These are phyloP conservation scores for Sardinella longiceps DNA, from an alignment of 2,797 vertebrate genomes.

Conservation along the genomic window DNA sequence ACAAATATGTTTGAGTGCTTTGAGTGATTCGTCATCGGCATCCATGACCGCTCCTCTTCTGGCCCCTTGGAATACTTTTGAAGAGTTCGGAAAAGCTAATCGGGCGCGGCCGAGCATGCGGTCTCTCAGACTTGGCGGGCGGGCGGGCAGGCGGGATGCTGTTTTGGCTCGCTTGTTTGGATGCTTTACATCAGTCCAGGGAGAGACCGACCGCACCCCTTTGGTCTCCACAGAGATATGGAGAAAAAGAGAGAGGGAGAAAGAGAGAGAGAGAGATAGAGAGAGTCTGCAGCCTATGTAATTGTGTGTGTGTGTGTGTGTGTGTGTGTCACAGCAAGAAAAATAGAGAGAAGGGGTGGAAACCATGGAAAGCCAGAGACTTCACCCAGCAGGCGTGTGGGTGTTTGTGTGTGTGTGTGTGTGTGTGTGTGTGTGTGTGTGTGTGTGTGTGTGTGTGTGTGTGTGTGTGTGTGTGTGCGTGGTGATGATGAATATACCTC, in stretches of 20 bases:
- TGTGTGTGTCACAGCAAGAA: no score
- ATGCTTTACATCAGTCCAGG: neutral
- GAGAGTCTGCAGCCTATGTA: no score
- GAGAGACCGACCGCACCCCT: neutral
- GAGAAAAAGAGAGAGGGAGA: neutral
- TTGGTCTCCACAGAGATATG: neutral
- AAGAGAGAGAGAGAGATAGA: neutral
- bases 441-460: no score
- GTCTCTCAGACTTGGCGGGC: neutral
- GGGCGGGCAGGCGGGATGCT: neutral
- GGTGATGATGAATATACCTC: neutral
- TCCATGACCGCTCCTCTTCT: neutral
- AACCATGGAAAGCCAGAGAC: neutral
- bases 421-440: no score
- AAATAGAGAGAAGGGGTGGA: neutral
- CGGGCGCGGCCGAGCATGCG: no score
- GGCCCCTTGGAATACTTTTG: neutral
- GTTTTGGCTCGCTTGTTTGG: neutral
- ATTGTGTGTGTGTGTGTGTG: no score
- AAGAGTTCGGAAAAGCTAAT: neutral
- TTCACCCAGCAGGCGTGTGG: neutral
- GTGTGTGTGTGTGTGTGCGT: no score
- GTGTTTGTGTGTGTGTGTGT: no score
- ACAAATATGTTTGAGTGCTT: neutral
- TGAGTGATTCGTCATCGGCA: neutral